Evolutionary conservation across 2,888 invertebrate genomes (phyloP).

Genomic region (Taphrorychus bicolor): DNA sequence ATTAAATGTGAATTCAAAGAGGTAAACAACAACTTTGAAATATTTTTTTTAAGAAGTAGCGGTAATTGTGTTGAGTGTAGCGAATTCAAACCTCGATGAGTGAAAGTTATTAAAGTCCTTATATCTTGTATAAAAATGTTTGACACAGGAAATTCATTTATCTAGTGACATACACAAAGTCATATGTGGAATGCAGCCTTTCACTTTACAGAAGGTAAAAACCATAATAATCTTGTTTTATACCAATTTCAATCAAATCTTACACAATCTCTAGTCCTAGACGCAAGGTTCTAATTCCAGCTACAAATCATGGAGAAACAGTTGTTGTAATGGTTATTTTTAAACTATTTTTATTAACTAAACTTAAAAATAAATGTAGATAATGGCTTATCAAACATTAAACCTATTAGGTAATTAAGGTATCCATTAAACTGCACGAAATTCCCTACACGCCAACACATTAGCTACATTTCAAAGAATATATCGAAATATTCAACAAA

Average conservation of each 20-base stretch:
- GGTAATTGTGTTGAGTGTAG: neutral
- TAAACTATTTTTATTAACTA: neutral
- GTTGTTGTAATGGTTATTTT: constrained; percentile 14
- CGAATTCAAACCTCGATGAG: neutral
- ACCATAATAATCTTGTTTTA: neutral
- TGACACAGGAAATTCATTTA: too few species aligned
- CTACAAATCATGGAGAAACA: neutral
- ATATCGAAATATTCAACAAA: constrained; percentile 11
- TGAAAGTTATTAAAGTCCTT: too few species aligned
- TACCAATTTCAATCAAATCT: neutral
- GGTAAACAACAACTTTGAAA: neutral
- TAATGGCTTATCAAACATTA: too few species aligned
- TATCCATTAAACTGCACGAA: neutral
- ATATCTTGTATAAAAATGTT: too few species aligned
- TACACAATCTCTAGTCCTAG: neutral
- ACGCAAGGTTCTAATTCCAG: neutral
- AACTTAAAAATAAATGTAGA: neutral
- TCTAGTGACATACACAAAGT: too few species aligned
- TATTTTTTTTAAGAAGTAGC: neutral
- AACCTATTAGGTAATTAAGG: neutral
- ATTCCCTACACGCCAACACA: constrained; percentile 15
- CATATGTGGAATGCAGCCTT: too few species aligned
- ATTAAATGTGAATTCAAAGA: neutral
- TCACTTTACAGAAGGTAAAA: too few species aligned
- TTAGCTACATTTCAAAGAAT: neutral